phyloP scores from a whole-genome alignment of 2,888 invertebrate species.

The Tricholauxania praeusta region DNA sequence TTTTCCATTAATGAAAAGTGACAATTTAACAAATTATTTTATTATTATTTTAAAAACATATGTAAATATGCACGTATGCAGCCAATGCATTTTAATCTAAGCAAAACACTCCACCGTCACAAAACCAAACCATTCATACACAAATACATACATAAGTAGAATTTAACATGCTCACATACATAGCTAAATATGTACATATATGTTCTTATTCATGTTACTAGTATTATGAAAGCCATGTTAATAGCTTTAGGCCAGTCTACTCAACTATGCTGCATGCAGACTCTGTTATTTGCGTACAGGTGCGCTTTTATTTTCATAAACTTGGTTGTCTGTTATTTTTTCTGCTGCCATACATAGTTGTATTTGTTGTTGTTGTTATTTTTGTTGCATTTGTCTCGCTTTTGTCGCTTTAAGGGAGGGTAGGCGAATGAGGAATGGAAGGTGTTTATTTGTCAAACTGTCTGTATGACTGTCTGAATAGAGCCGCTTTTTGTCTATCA shows the following conservation, averaged over 20 bases:
- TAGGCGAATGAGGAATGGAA: too few species aligned
- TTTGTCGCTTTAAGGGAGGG: neutral
- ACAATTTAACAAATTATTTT: slow-evolving; percentile 37
- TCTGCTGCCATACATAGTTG: neutral
- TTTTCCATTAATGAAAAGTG: slow-evolving; percentile 34
- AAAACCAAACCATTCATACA: slow-evolving; percentile 9
- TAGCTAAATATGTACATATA: neutral
- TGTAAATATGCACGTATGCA: neutral
- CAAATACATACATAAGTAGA: slow-evolving; percentile 4
- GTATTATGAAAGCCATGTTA: slow-evolving; percentile 15
- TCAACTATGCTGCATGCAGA: slow-evolving; percentile 27
- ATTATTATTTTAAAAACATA: slow-evolving; percentile 15
- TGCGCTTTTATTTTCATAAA: slow-evolving; percentile 40
- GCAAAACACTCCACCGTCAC: neutral
- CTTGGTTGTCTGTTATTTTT: slow-evolving; percentile 1
- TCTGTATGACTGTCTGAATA: neutral
- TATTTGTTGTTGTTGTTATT: slow-evolving; percentile 3
- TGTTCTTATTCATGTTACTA: neutral
- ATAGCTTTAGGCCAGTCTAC: slow-evolving; percentile 25
- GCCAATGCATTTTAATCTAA: too few species aligned
- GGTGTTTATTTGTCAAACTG: slow-evolving; percentile 1
- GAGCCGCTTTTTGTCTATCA: slow-evolving; percentile 19
- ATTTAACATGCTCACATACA: neutral
- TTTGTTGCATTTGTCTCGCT: neutral
- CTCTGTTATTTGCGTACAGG: slow-evolving; percentile 41